These are phyloP conservation scores for Cygnus olor DNA, from an alignment of 2,797 vertebrate genomes.

Conservation along the genomic window DNA sequence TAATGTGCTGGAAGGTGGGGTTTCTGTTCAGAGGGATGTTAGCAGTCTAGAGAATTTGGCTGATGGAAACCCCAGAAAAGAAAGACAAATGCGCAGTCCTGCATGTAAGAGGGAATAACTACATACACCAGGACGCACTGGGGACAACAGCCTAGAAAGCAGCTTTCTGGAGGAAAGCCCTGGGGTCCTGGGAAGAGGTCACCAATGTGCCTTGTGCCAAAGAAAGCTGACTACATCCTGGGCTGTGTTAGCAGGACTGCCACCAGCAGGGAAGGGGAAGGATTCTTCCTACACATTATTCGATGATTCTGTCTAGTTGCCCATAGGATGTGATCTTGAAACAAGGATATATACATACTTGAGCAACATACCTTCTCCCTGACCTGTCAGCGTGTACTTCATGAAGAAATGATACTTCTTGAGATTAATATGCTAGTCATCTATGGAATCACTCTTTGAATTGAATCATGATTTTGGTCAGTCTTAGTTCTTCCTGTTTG, in stretches of 20 bases:
- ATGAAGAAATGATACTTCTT: not conserved
- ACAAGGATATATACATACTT: not conserved
- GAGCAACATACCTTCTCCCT: not conserved
- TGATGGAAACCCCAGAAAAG: not conserved
- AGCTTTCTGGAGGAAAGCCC: not conserved
- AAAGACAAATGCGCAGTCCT: not conserved
- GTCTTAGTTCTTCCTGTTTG: not conserved
- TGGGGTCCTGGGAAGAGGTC: not conserved
- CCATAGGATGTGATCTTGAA: not conserved
- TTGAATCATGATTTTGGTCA: not conserved
- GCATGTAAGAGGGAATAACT: not conserved
- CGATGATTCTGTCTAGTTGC: not conserved
- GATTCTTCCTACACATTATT: not conserved
- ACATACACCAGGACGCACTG: not conserved
- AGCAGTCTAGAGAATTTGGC: not conserved
- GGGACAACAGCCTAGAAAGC: not conserved
- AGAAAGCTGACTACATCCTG: not conserved
- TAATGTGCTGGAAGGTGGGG: not conserved
- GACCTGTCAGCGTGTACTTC: not conserved
- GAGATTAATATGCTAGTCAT: not conserved
- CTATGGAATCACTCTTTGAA: not conserved
- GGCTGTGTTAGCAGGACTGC: not conserved
- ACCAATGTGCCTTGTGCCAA: not conserved
- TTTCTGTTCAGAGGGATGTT: not conserved
- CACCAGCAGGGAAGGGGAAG: not conserved